Evolutionary conservation across 2,888 invertebrate genomes (phyloP).

Genomic region (Agrochola macilenta): DNA sequence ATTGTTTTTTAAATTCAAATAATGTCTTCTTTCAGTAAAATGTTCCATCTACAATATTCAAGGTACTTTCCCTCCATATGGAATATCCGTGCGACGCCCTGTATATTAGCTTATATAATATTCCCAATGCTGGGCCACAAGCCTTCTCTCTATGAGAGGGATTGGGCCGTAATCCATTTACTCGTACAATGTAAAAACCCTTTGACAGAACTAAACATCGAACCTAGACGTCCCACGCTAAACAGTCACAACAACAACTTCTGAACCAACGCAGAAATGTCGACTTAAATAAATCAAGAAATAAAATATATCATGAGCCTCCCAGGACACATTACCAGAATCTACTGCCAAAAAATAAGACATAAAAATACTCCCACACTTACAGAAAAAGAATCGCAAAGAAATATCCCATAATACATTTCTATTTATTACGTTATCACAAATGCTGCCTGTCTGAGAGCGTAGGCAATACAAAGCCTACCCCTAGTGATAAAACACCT

Average conservation of each 20-base stretch:
- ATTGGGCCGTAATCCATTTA: too few relatives aligned
- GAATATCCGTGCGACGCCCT: too few relatives aligned
- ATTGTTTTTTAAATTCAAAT: too few relatives aligned
- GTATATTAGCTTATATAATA: too few relatives aligned
- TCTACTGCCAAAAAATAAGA: slow-evolving; percentile 46
- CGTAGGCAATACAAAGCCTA: slow-evolving; percentile 39
- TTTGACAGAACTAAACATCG: too few relatives aligned
- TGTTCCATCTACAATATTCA: too few relatives aligned
- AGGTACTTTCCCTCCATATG: too few relatives aligned
- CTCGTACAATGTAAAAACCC: too few relatives aligned
- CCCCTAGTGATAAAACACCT: slow-evolving; percentile 49
- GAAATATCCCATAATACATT: slow-evolving; percentile 36
- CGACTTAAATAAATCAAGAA: slow-evolving; percentile 4
- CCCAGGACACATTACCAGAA: slow-evolving; percentile 25
- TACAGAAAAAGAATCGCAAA: slow-evolving; percentile 37
- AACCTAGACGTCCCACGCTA: too few relatives aligned
- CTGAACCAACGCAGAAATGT: background rate
- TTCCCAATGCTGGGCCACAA: too few relatives aligned
- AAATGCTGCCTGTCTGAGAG: slow-evolving; percentile 40
- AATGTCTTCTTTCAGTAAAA: too few relatives aligned
- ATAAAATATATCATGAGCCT: slow-evolving; percentile 33
- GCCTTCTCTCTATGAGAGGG: too few relatives aligned
- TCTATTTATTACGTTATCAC: slow-evolving; percentile 46
- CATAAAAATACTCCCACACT: slow-evolving; percentile 38
- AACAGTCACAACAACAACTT: background rate